Evolutionary conservation across 1,140 invertebrate species (phyloP).

Genomic region (Nomia melanderi): DNA sequence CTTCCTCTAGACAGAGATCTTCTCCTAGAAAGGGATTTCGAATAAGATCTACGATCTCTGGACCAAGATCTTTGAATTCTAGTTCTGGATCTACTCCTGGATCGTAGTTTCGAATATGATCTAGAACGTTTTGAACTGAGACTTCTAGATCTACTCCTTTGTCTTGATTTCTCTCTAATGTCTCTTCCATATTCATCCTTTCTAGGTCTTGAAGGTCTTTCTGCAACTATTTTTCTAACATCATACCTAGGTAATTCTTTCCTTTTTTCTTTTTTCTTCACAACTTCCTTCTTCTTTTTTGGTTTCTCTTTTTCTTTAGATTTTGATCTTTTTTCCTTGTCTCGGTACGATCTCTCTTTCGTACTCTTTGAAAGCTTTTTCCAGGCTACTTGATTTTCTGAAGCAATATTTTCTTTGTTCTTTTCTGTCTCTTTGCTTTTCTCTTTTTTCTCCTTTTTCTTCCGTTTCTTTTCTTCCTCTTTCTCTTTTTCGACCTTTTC

Average conservation of each 20-base stretch:
- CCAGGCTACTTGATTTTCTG: constrained; percentile 82
- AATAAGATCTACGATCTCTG: constrained; percentile 59
- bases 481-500: constrained; percentile 61
- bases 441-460: constrained; percentile 77
- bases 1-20: constrained; percentile 68
- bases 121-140: constrained; percentile 54
- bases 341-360: constrained; percentile 91
- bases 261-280: constrained; percentile 86
- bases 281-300: constrained; percentile 87
- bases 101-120: constrained; percentile 74
- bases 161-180: constrained; percentile 78
- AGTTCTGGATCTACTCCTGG: constrained; percentile 71
- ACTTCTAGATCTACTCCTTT: constrained; percentile 75
- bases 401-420: constrained; percentile 82
- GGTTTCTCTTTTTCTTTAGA: constrained; percentile 77
- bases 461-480: constrained; percentile 77
- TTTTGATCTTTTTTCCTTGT: constrained; percentile 82
- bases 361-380: constrained; percentile 90
- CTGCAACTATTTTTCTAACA: constrained; percentile 88
- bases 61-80: constrained; percentile 61
- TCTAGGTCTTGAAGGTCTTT: constrained; percentile 84
- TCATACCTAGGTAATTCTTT: constrained; percentile 92
- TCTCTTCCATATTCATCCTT: constrained; percentile 92
- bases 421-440: constrained; percentile 82
- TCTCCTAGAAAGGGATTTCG: constrained; percentile 69